phyloP scores from a whole-genome alignment of 64 coral and sea anemone species.

The Actinia equina region DNA sequence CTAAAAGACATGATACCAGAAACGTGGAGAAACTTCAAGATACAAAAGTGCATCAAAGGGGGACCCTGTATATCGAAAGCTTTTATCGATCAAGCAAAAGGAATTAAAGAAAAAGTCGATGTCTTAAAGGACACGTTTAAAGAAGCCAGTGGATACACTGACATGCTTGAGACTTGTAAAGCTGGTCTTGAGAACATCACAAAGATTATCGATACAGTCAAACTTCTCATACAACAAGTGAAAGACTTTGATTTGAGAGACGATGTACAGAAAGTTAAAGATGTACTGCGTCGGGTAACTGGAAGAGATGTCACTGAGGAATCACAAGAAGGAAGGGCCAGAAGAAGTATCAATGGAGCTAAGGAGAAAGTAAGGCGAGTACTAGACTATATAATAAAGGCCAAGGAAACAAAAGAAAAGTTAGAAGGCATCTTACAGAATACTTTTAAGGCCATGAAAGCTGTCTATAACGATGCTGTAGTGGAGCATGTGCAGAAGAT shows the following conservation, averaged over 20 bases:
- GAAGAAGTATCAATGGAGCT: constrained; percentile 26
- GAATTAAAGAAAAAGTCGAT: constrained; percentile 38
- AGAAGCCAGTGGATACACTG: constrained; percentile 70
- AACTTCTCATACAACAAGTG: constrained; percentile 67
- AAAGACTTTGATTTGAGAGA: constrained; percentile 77
- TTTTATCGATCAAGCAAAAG: constrained; percentile 83
- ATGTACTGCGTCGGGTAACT: constrained; percentile 44
- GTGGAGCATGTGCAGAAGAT: constrained; percentile 54
- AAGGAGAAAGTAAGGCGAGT: constrained; percentile 61
- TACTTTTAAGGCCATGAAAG: constrained; percentile 68
- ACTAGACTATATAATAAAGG: constrained; percentile 67
- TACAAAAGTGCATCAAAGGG: constrained; percentile 85
- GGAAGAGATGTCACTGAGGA: not conserved
- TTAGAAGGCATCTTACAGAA: constrained; percentile 69
- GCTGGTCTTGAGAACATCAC: constrained; percentile 47
- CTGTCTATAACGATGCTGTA: constrained; percentile 71
- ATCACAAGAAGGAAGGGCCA: not conserved
- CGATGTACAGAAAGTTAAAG: constrained; percentile 67
- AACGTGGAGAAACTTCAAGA: constrained; percentile 65
- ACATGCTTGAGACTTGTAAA: constrained; percentile 52
- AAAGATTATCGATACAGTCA: constrained; percentile 46
- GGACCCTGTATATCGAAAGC: constrained; percentile 74
- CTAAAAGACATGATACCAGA: constrained; percentile 59
- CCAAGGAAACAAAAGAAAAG: constrained; percentile 68
- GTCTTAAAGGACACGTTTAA: constrained; percentile 40